phyloP scores from a whole-genome alignment of 2,797 vertebrate species.

The Megaceryle alcyon region DNA sequence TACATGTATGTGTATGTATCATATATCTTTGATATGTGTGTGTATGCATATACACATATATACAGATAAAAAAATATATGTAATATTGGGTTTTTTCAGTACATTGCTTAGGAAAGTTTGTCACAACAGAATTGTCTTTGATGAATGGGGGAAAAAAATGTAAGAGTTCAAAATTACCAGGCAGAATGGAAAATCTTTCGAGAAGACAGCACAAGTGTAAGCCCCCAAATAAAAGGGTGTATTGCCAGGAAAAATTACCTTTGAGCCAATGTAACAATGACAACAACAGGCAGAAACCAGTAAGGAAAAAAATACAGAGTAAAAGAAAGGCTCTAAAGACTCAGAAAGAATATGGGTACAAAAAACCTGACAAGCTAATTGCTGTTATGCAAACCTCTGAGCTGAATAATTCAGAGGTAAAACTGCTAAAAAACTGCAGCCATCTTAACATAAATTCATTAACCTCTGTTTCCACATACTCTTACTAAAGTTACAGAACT shows the following conservation, averaged over 20 bases:
- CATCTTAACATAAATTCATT: not conserved
- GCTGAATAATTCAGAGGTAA: not conserved
- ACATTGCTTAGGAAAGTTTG: not conserved
- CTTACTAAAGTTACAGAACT: not conserved
- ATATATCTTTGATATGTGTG: not conserved
- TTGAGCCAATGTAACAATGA: constrained; percentile 33
- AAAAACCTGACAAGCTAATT: not conserved
- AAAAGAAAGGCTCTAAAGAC: not conserved
- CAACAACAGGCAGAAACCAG: constrained; percentile 20
- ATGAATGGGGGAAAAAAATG: not conserved
- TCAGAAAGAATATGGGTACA: not conserved
- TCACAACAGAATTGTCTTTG: not conserved
- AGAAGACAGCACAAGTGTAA: constrained; percentile 4
- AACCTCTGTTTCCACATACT: not conserved
- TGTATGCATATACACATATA: not conserved
- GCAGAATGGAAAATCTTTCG: constrained; percentile 30
- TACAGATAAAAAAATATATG: not conserved
- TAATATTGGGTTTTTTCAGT: not conserved
- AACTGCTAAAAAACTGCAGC: not conserved
- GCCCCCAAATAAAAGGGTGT: not conserved
- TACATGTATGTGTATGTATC: not conserved
- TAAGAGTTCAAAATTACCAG: not conserved
- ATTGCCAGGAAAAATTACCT: constrained; percentile 57
- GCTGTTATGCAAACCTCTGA: not conserved
- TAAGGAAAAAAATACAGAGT: constrained; percentile 2